Evolutionary conservation across 2,113 vertebrate genomes (phyloP).

Genomic region (Indicator indicator): DNA sequence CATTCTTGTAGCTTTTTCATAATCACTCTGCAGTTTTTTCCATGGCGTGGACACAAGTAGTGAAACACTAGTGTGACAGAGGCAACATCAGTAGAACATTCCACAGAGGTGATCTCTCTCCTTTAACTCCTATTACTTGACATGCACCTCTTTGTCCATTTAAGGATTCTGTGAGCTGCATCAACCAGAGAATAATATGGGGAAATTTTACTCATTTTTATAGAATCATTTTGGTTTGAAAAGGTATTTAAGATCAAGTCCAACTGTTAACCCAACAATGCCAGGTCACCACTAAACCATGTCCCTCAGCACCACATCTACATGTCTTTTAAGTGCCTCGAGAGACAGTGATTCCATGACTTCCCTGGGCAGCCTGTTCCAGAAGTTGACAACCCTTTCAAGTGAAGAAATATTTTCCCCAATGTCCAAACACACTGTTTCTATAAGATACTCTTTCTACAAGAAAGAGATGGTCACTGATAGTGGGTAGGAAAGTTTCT

Average conservation of each 20-base stretch:
- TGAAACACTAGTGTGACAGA: background rate
- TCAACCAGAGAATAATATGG: background rate
- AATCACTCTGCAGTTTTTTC: background rate
- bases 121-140: background rate
- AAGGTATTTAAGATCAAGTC: background rate
- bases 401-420: background rate
- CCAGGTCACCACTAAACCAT: background rate
- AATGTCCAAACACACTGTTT: background rate
- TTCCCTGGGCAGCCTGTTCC: background rate
- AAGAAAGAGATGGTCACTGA: background rate
- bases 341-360: background rate
- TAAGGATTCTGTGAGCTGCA: background rate
- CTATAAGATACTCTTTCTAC: background rate
- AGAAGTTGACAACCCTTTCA: background rate
- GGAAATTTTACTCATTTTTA: background rate
- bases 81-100: background rate
- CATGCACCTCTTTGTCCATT: background rate
- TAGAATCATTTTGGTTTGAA: background rate
- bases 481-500: background rate
- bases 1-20: background rate
- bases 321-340: background rate
- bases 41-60: background rate
- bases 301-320: background rate
- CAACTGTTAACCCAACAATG: background rate
- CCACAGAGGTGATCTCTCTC: background rate